Evolutionary conservation across 2,113 vertebrate genomes (phyloP).

Genomic region (Heliornis fulica): DNA sequence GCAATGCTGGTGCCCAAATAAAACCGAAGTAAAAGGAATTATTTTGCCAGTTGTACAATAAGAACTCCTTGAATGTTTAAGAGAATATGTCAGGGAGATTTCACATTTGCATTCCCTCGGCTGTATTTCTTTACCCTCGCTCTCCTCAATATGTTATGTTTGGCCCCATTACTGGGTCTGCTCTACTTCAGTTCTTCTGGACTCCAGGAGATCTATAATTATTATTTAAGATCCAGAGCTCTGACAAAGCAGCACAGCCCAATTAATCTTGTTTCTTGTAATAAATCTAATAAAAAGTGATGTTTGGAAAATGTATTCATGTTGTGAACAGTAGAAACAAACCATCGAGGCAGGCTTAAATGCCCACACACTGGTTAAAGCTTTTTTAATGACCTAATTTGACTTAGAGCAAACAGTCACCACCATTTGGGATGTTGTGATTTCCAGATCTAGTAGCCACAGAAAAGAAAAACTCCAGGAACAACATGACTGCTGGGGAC

Average conservation of each 20-base stretch:
- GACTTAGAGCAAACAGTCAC: background rate
- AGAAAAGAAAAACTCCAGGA: slow-evolving; percentile 21
- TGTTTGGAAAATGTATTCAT: slow-evolving; percentile 13
- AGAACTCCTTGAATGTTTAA: background rate
- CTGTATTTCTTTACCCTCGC: background rate
- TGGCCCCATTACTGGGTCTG: slow-evolving; percentile 12
- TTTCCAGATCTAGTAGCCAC: slow-evolving; percentile 14
- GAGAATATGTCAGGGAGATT: background rate
- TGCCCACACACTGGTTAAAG: background rate
- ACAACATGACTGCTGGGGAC: background rate
- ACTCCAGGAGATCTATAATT: slow-evolving; percentile 1
- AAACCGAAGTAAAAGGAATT: background rate
- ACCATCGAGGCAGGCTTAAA: background rate
- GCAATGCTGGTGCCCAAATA: background rate
- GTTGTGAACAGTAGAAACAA: slow-evolving; percentile 3
- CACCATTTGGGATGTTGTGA: background rate
- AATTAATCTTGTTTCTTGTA: slow-evolving; percentile 28
- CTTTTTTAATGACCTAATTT: slow-evolving; percentile 15
- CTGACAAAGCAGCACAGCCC: background rate
- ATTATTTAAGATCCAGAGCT: slow-evolving; percentile 11
- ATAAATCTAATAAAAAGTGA: slow-evolving; percentile 28
- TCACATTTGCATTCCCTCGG: background rate
- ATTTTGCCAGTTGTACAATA: background rate
- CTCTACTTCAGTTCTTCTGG: background rate
- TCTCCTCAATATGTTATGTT: slow-evolving; percentile 20